Evolutionary conservation across 2,113 vertebrate genomes (phyloP).

Genomic region (Origma solitaria): DNA sequence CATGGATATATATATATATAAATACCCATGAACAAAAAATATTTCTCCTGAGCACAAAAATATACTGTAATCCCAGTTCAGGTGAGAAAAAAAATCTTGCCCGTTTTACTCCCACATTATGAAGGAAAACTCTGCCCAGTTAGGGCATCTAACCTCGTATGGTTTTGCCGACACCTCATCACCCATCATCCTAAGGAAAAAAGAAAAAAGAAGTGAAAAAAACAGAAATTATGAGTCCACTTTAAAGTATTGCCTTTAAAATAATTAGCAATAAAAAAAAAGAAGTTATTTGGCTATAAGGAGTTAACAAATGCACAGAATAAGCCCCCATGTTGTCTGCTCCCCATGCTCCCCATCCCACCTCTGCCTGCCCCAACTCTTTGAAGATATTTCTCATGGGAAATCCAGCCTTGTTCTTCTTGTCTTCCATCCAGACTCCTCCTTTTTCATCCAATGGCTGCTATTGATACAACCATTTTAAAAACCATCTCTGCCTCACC

Average conservation of each 20-base stretch:
- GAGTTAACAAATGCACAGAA: neutral
- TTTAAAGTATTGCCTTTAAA: neutral
- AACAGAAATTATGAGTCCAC: neutral
- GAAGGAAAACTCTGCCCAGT: neutral
- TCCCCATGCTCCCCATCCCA: neutral
- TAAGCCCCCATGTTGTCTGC: neutral
- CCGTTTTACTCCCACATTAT: neutral
- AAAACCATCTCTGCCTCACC: neutral
- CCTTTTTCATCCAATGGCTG: neutral
- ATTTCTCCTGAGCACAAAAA: neutral
- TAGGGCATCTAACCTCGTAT: conserved; percentile 67
- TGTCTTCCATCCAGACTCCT: neutral
- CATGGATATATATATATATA: neutral
- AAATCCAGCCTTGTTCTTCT: neutral
- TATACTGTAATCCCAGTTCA: neutral
- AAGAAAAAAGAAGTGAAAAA: neutral
- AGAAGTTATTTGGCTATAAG: neutral
- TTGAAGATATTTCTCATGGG: neutral
- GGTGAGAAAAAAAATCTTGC: neutral
- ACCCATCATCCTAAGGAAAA: conserved; percentile 72
- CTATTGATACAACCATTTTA: neutral
- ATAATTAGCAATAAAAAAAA: neutral
- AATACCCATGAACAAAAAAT: neutral
- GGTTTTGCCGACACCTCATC: conserved; percentile 72
- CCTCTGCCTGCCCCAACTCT: neutral